Evolutionary conservation across 2,888 invertebrate genomes (phyloP), one percentile per base, ranked within the genome.

Genomic region (Helicoverpa assulta): DNA sequence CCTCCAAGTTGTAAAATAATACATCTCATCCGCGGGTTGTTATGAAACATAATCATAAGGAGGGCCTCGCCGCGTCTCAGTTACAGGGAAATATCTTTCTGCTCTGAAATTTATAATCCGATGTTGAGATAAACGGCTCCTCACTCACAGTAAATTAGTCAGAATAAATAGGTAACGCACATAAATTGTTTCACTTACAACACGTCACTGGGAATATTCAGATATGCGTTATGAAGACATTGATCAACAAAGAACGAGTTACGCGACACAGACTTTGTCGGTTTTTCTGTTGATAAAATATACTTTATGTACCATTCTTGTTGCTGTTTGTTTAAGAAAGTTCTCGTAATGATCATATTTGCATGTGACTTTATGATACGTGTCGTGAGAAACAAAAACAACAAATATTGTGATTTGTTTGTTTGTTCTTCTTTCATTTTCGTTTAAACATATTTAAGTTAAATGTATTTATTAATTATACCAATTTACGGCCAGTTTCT

Each of bases 1-100:
- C 56, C 76, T 60, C 51, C 64, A 63, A 77, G 73, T 82, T 80
- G 80, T 80, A 78, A 81, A 81, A 76, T 80, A 83, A 82, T 83
- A 82, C 74, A 74, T 59, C 60, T 53, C 70, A 78, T 83, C 67
- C 67, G 60, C 67, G 37, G 65, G 63, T 82, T 84, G 83, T 84
- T 84, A 87, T 88, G 89, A 89, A 90, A 91, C 84, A 85, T 88
- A 89, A 90, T 90, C 89, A 91, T 89, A 83, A 83, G 87, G 84
- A 86, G 76, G 58, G 56, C 58, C 66, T 73, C 73, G 52, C 14
- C 65, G 56, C 67, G 67, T 82, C 76, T 90, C 86, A 67, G 88
- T 90, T 90, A 91, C 90, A 89, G 86, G 84, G 80, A 86, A 86
- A 86, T 86, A 86, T 83, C 80, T 80, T 84, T 81, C 82, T 81